phyloP scores from a whole-genome alignment of 1,140 invertebrate genomes.

The Diachasma alloeum region DNA sequence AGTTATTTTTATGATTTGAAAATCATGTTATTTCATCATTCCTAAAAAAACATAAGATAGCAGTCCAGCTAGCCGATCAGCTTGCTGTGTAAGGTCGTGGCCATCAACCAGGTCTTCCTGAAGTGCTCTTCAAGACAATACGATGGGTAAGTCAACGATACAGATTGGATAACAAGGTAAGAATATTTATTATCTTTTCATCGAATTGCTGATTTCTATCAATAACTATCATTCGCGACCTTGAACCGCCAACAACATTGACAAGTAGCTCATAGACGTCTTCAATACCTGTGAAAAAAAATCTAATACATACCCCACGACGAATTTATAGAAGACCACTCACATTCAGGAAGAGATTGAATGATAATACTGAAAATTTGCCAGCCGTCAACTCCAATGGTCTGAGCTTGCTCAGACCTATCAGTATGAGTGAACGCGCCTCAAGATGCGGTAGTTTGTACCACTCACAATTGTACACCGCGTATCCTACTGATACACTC shows the following conservation, averaged over 20 bases:
- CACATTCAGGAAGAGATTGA: constrained; percentile 34
- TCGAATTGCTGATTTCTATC: too few species aligned
- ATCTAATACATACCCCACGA: too few species aligned
- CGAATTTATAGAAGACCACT: constrained; percentile 1
- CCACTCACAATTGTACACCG: constrained; percentile 44
- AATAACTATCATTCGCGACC: not conserved
- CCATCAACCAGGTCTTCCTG: too few species aligned
- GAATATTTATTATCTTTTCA: too few species aligned
- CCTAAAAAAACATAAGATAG: too few species aligned
- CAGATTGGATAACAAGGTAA: too few species aligned
- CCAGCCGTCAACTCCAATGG: constrained; percentile 43
- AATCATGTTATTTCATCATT: too few species aligned
- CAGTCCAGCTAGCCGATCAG: too few species aligned
- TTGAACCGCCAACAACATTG: constrained; percentile 26
- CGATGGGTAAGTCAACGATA: too few species aligned
- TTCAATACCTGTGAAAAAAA: constrained; percentile 22
- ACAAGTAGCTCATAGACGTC: constrained; percentile 29
- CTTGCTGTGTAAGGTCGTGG: too few species aligned
- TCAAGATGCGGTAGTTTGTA: constrained; percentile 32
- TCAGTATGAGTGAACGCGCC: constrained; percentile 35
- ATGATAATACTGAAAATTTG: constrained; percentile 39
- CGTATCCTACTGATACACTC: constrained; percentile 38
- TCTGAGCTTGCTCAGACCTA: constrained; percentile 38
- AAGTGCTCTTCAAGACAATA: too few species aligned
- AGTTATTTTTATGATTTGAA: too few species aligned